phyloP scores from a whole-genome alignment of 2,797 vertebrate species.

The Pagetopsis macropterus region DNA sequence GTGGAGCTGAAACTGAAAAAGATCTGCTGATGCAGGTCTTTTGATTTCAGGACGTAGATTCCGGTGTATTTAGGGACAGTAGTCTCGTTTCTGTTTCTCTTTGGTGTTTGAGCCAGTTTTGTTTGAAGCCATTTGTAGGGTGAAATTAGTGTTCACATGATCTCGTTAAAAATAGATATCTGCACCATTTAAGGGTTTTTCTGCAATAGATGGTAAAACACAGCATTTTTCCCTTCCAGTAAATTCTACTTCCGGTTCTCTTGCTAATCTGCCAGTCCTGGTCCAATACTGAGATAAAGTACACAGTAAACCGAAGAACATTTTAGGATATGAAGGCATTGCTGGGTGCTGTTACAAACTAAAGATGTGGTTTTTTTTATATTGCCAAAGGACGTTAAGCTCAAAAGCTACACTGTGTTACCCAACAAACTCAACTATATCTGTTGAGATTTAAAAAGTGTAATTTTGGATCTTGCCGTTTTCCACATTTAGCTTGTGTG shows the following conservation, averaged over 20 bases:
- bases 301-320: neutral
- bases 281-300: neutral
- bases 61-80: slow-evolving; percentile 22
- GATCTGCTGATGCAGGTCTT: slow-evolving; percentile 12
- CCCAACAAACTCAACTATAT: neutral
- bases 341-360: neutral
- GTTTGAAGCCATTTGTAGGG: neutral
- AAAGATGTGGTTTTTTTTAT: neutral
- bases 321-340: neutral
- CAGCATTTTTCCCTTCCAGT: neutral
- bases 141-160: too few relatives aligned
- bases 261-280: neutral
- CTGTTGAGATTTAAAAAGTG: neutral
- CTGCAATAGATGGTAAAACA: neutral
- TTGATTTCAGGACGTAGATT: slow-evolving; percentile 37
- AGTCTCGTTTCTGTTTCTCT: slow-evolving; percentile 21
- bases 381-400: neutral
- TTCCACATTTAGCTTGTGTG: neutral
- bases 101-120: neutral
- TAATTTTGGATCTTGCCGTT: neutral
- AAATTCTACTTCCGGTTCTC: neutral
- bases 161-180: neutral
- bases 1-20: slow-evolving; percentile 66
- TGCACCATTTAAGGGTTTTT: neutral
- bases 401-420: neutral